Percentiles rank a stretch among this genome's conserved stretches.
phyloP scores from a whole-genome alignment of 2,888 invertebrate genomes.

The Chymomyza fuscimana region DNA sequence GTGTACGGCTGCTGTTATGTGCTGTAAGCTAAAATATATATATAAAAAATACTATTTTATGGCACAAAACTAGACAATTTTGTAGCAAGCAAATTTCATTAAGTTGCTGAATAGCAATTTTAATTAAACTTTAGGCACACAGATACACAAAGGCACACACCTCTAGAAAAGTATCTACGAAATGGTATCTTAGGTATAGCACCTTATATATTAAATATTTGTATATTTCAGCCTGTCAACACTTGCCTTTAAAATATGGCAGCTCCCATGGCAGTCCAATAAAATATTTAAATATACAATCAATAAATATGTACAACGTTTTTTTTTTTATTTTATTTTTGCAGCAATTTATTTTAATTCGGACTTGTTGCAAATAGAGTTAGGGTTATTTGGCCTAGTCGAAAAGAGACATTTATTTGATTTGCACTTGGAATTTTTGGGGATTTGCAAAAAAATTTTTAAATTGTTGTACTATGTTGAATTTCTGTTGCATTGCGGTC shows the following conservation, averaged over 20 bases:
- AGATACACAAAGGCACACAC: conserved; percentile 1
- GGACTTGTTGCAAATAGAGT: neutral
- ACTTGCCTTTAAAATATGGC: conserved; percentile 1
- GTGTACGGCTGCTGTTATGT: neutral
- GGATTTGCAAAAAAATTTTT: conserved; percentile 14
- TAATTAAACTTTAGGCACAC: conserved; percentile 57
- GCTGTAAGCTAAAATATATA: neutral
- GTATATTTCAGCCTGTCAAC: neutral
- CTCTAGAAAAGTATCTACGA: neutral
- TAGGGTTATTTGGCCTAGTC: neutral
- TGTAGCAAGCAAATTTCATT: conserved; percentile 29
- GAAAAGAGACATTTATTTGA: neutral
- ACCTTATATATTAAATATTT: neutral
- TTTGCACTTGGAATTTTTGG: neutral
- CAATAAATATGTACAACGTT: conserved; percentile 48
- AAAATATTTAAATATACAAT: conserved; percentile 69
- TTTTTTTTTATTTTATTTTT: neutral
- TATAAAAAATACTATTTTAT: neutral
- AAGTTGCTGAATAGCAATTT: conserved; percentile 54
- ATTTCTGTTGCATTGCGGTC: conserved; percentile 56
- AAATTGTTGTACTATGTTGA: conserved; percentile 32
- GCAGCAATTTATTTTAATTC: conserved; percentile 10
- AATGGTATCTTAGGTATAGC: too few relatives aligned
- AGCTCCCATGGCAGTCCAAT: conserved; percentile 43
- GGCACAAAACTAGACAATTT: neutral